Percentiles rank a stretch among this genome's conserved stretches.
Conservation (phyloP, 2,797 vertebrate species). For the Pitangus sulphuratus region DNA sequence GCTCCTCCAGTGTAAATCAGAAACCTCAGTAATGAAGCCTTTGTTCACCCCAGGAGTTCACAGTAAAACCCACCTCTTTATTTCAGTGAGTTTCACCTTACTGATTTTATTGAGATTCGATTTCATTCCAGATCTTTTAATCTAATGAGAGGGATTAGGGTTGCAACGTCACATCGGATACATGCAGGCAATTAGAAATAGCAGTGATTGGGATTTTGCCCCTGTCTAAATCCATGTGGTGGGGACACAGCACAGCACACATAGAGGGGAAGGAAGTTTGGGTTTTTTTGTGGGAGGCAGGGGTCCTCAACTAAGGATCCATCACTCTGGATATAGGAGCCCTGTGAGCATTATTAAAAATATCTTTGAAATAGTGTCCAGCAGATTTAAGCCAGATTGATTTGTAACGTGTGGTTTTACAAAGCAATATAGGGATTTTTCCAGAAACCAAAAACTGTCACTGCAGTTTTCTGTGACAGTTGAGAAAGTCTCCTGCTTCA, state of each 20-base stretch:
- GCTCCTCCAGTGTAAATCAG: background rate
- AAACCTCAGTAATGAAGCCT: background rate
- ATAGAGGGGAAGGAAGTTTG: background rate
- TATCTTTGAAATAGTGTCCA: background rate
- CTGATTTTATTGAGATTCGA: background rate
- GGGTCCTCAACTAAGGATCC: background rate
- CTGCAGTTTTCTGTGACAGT: background rate
- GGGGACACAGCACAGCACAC: background rate
- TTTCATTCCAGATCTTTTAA: background rate
- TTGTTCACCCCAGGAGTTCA: background rate
- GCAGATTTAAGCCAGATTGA: background rate
- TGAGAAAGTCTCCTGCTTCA: background rate
- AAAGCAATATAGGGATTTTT: background rate
- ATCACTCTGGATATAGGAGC: background rate
- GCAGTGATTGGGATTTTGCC: background rate
- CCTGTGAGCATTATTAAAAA: background rate
- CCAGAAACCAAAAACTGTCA: background rate
- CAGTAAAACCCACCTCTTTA: background rate
- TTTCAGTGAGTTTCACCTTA: background rate
- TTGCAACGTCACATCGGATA: background rate
- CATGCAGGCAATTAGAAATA: background rate
- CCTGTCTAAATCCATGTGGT: background rate
- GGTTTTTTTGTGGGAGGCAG: background rate
- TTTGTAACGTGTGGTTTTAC: background rate
- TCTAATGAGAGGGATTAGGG: background rate